Percentiles rank a stretch among this genome's conserved stretches.
Evolutionary conservation across 2,797 vertebrate genomes (phyloP).

Genomic region (Chaetophractus vellerosus): DNA sequence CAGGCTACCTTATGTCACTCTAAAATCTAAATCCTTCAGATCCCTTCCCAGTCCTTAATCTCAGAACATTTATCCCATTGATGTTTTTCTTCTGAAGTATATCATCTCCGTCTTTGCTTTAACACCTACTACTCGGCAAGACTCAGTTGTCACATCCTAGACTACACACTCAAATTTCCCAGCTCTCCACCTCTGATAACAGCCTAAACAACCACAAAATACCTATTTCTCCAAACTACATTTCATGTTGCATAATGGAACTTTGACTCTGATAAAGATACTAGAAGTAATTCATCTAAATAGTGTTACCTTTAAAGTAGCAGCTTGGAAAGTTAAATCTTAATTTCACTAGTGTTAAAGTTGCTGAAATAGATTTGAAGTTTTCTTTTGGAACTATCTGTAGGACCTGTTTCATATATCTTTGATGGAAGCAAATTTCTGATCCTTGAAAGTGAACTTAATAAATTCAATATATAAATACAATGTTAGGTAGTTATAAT

Average conservation of each 20-base stretch:
- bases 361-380: not conserved
- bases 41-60: not conserved
- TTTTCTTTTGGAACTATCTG: constrained; percentile 25
- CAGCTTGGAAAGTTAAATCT: not conserved
- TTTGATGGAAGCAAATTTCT: not conserved
- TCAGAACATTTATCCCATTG: not conserved
- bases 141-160: not conserved
- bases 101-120: not conserved
- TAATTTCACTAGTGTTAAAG: not conserved
- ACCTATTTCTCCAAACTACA: not conserved
- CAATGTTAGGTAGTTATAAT: not conserved
- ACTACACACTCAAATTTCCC: not conserved
- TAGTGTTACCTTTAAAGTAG: not conserved
- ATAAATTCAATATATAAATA: not conserved
- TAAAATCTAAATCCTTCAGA: not conserved
- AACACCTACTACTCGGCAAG: not conserved
- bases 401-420: not conserved
- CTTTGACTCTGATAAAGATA: not conserved
- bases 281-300: not conserved
- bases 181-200: not conserved
- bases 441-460: not conserved
- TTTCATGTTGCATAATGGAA: not conserved
- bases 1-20: not conserved
- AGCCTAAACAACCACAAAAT: not conserved
- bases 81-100: not conserved